Evolutionary conservation across 2,797 vertebrate species (phyloP), one percentile per base, ranked within the genome.

Genomic region (Clamator glandarius): DNA sequence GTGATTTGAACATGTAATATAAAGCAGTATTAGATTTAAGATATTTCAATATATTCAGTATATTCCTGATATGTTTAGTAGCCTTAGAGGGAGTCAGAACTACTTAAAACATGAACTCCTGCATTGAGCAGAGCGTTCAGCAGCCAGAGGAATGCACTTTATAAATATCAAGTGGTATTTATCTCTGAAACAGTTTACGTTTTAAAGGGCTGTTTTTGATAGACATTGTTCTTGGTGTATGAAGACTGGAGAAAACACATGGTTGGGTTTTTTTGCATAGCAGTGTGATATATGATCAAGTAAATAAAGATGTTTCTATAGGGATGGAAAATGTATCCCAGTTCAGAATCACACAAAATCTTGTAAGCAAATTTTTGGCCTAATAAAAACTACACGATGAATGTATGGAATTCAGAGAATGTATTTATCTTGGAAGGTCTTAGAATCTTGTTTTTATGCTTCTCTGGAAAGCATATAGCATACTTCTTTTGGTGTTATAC

Each of bases 391-490:
- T 94, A 28, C 0, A 0, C 52, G 35, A 51, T 57, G 89, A 91
- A 95, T 72, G 87, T 91, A 89, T 93, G 91, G 94, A 93, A 96
- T 95, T 87, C 44, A 51, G 74, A 78, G 82, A 91, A 96, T 72
- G 73, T 93, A 91, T 96, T 97, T 97, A 64, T 81, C 76, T 93
- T 95, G 96, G 93, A 91, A 75, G 66, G 42, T 83, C 87, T 83
- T 41, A 25, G n/a, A 24, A 69, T 73, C 84, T 64, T 64, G 63
- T 36, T 90, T 95, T 85, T 92, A 35, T 48, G 23, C 84, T 95
- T 86, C 82, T 92, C 55, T 86, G 90, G 79, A 91, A 91, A 94
- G 54, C 36, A 46, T 84, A 75, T 13, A 75, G 35, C 42, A 25
- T 74, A 39, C 8, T 83, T 83, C 16, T 82, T 58, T 58, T 72